Conservation (phyloP, 1,140 invertebrate genomes). For the fruit fly (Drosophila melanogaster) region Release_6_plus_ISO1_MT NT_037436.4:22872001-22872500, state of each 20-base stretch:
- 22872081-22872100: constrained; percentile 31
- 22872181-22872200: neutral
- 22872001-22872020: constrained; percentile 82
- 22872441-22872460: constrained; percentile 77
- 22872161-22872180: constrained; percentile 21
- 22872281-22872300: constrained; percentile 82
- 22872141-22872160: constrained; percentile 70
- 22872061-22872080: constrained; percentile 39
- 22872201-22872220: neutral
- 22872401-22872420: neutral
- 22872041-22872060: constrained; percentile 79
- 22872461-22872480: constrained; percentile 87
- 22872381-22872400: too few relatives aligned
- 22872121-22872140: constrained; percentile 39
- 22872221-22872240: neutral
- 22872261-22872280: neutral
- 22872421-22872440: constrained; percentile 28
- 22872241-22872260: neutral
- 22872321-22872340: constrained; percentile 77
- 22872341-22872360: constrained; percentile 53
- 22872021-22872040: constrained; percentile 79
- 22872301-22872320: constrained; percentile 59
- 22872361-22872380: neutral
- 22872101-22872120: constrained; percentile 21
- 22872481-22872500: constrained; percentile 87